phyloP scores from a whole-genome alignment of 1,140 invertebrate species.

The Trachymyrmex cornetzi region DNA sequence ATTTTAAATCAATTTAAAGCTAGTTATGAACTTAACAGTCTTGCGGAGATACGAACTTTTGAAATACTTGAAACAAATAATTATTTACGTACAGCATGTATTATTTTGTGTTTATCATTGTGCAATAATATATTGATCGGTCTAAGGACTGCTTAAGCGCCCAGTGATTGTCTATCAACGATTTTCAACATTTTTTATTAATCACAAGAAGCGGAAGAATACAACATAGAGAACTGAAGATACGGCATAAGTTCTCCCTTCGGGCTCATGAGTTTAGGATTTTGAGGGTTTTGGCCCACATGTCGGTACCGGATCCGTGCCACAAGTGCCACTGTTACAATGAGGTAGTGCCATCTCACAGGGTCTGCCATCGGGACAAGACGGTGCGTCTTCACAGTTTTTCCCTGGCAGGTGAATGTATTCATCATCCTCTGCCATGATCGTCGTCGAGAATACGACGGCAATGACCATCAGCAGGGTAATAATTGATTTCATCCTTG shows the following conservation, averaged over 20 bases:
- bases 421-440: constrained; percentile 27
- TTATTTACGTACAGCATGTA: no score
- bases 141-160: neutral
- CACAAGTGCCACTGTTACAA: constrained; percentile 75
- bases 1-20: no score
- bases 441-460: constrained; percentile 34
- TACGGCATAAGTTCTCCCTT: neutral
- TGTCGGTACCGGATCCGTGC: constrained; percentile 68
- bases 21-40: no score
- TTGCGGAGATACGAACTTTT: no score
- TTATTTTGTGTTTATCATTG: no score
- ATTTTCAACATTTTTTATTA: constrained; percentile 20
- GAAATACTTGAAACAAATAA: no score
- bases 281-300: constrained; percentile 65
- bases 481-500: constrained; percentile 53
- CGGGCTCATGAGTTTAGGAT: neutral
- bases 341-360: constrained; percentile 74
- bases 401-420: constrained; percentile 78
- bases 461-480: constrained; percentile 51
- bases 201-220: neutral
- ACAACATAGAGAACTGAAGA: neutral
- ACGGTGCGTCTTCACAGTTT: constrained; percentile 71
- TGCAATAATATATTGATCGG: no score
- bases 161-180: neutral
- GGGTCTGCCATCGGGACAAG: constrained; percentile 71